phyloP scores from a whole-genome alignment of 2,113 vertebrate species.

The Hemichromis elongatus region DNA sequence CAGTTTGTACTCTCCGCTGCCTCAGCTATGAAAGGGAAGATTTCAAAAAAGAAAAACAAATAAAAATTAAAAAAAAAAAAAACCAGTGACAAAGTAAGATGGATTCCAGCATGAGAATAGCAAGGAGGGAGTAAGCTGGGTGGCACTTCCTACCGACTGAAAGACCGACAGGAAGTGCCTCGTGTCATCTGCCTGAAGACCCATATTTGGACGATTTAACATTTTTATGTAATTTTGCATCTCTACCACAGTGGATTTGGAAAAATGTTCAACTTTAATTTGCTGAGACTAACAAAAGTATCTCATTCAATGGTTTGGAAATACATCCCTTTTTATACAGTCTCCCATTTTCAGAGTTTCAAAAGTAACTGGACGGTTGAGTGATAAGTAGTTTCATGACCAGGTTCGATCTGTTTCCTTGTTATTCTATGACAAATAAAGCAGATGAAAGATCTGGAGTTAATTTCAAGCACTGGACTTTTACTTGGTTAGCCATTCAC shows the following conservation, averaged over 20 bases:
- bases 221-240: not conserved
- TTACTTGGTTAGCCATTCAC: not conserved
- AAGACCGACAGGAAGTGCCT: not conserved
- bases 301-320: not conserved
- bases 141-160: not conserved
- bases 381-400: not conserved
- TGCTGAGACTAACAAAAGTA: not conserved
- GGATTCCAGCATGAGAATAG: not conserved
- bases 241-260: not conserved
- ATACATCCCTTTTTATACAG: not conserved
- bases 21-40: not conserved
- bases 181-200: not conserved
- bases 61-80: not conserved
- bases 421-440: not conserved
- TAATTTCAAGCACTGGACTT: not conserved
- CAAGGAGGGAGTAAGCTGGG: not conserved
- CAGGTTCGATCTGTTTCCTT: not conserved
- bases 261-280: not conserved
- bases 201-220: not conserved
- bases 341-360: not conserved
- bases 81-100: slow-evolving; percentile 6
- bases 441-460: not conserved
- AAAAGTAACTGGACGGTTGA: not conserved
- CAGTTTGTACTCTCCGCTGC: slow-evolving; percentile 8
- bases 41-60: not conserved